Evolutionary conservation across 2,888 invertebrate genomes (phyloP), one percentile per base, ranked within the genome.

Genomic region (Euclidia mi): DNA sequence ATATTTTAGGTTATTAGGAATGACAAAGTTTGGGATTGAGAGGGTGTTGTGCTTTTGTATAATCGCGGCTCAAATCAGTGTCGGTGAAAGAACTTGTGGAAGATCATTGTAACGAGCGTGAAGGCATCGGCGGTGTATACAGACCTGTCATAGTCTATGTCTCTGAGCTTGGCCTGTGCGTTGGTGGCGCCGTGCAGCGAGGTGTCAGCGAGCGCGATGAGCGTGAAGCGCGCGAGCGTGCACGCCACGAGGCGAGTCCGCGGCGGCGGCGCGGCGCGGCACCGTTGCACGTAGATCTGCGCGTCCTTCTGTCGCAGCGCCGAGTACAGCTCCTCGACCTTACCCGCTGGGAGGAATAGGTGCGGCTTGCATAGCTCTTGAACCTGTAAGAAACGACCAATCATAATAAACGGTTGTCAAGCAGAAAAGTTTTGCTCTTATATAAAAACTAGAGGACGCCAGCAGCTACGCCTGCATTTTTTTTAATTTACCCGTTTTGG

Each of bases 241-340:
- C 99, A 99, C 0, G 98, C 97, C 65, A 99, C 97, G 10, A 99
- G 95, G 34, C 98, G 95, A 74, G 95, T 60, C 84, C 95, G 63
- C 91, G 95, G 76, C 95, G 95, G 87, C 95, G 96, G 95, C 96
- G 95, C 90, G 96, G 97, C 85, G 48, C 93, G 86, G 29, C 87
- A 83, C 0, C 94, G 81, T 87, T 99, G 98, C 55, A 99, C 97
- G 91, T 99, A 99, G 79, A 99, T 99, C 88, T 99, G 98, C 0
- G 98, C 98, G 89, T 98, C 98, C 84, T 98, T 98, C 82, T 97
- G 97, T 6, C 97, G 96, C 69, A 99, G 91, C 71, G 97, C 98
- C 0, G 96, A 96, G 87, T 98, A 98, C 9, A 99, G 94, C 80
- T 98, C 98, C 74, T 99, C 99, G 0, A 98, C 97, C 81, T 98